Percentiles rank a stretch among this genome's conserved stretches.
These are phyloP conservation scores for Rhagonycha fulva DNA, from an alignment of 2,888 invertebrate genomes.

Conservation along the genomic window DNA sequence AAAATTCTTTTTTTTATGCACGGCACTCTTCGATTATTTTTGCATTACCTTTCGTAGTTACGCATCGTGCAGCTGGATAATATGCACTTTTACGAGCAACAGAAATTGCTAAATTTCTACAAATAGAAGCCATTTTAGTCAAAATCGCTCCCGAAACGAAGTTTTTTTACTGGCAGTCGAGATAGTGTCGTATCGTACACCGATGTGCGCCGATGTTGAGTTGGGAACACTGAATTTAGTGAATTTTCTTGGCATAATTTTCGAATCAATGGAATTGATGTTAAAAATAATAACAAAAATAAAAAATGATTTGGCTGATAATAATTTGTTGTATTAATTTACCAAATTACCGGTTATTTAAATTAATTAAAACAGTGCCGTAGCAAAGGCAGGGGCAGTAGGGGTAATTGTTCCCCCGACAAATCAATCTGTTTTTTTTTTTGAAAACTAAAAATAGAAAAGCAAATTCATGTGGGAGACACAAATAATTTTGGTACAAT, in stretches of 20 bases:
- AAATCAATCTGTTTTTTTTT: no score
- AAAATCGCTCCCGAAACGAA: not conserved
- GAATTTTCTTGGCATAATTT: not conserved
- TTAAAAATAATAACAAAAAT: not conserved
- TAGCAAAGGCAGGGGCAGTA: no score
- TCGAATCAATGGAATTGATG: not conserved
- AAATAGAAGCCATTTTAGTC: slow-evolving; percentile 75
- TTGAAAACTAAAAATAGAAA: no score
- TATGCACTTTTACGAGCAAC: slow-evolving; percentile 67
- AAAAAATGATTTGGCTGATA: no score
- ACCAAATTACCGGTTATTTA: no score
- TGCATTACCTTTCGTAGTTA: slow-evolving; percentile 66
- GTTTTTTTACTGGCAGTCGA: not conserved
- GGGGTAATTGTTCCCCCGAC: no score
- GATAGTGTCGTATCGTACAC: not conserved
- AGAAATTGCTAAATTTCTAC: slow-evolving; percentile 71
- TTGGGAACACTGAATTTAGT: not conserved
- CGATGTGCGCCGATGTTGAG: not conserved
- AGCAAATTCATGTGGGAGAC: no score
- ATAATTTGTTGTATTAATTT: not conserved
- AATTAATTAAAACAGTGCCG: no score
- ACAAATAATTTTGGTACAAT: no score
- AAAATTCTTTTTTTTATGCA: slow-evolving; percentile 4
- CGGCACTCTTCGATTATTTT: not conserved
- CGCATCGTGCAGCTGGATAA: slow-evolving; percentile 62